Evolutionary conservation across 2,888 invertebrate species (phyloP), one percentile per base, ranked within the genome.

Genomic region (Boloria selene): DNA sequence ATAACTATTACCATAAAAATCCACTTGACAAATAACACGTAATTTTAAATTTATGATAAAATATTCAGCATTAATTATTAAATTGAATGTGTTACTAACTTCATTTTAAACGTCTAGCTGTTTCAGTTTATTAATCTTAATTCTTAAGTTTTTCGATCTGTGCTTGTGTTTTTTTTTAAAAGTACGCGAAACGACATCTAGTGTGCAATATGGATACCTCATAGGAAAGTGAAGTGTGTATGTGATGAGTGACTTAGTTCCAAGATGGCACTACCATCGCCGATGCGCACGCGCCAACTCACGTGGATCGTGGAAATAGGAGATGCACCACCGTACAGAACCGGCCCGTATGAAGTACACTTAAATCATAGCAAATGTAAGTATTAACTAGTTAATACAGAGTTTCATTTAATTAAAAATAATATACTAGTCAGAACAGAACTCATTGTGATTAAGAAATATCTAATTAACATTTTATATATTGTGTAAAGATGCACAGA

Each of bases 291-390:
- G 58, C 85, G 88, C 64, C 90, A 84, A 75, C 83, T 93, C 72
- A 93, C 90, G 70, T 93, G 93, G 93, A 83, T 93, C 52, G 92
- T 93, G 65, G 85, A 93, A 70, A 79, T 93, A 58, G 89, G 92
- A 22, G 92, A 88, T 54, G 81, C 87, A 51, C 89, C 93, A 26
- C 80, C 84, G 10, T 79, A 84, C 68, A 79, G 80, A 5, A 77
- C 78, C 53, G 88, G 85, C 26, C 90, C 91, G 0, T 90, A 93
- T 63, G 93, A 93, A 76, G 83, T 86, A 50, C 93, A 93, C 77
- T 86, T 93, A 49, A 86, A 84, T 69, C 80, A 85, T 64, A 93
- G 87, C 65, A 93, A 93, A 86, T 90, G 93, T 93, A 83, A 88
- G 90, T 87, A 68, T 14, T 17, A 7, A 14, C 0, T 42, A 18